Conservation (phyloP, 1,140 invertebrate species). For the Kradibia gibbosae region DNA sequence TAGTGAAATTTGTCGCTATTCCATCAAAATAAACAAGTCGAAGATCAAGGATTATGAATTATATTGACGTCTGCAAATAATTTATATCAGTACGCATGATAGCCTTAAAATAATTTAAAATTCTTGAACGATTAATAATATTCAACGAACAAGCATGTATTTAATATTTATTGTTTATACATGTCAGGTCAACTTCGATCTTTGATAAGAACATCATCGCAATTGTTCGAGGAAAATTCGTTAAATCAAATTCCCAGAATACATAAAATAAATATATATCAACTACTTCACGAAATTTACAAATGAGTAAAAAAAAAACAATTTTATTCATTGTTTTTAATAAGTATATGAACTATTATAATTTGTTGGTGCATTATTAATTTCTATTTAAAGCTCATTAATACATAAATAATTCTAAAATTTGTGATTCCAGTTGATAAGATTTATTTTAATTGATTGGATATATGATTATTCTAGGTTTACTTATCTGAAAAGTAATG, state of each 20-base stretch:
- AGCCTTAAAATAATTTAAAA: constrained; percentile 33
- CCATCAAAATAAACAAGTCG: constrained; percentile 19
- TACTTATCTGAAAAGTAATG: no score
- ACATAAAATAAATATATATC: constrained; percentile 22
- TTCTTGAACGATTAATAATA: not conserved
- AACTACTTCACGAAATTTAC: no score
- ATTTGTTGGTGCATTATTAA: no score
- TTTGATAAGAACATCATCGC: constrained; percentile 19
- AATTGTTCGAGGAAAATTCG: constrained; percentile 36
- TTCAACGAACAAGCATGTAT: not conserved
- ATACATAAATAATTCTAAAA: no score
- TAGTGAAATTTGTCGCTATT: constrained; percentile 20
- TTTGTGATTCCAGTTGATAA: no score
- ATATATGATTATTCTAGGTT: no score
- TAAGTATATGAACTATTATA: no score
- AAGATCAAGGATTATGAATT: constrained; percentile 26
- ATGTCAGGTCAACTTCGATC: constrained; percentile 36
- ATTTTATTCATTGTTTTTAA: no score
- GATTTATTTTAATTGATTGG: no score
- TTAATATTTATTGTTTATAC: constrained; percentile 41
- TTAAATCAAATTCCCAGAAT: constrained; percentile 18
- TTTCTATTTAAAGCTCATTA: no score
- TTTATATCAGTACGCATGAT: constrained; percentile 32
- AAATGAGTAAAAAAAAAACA: no score
- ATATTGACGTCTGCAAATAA: constrained; percentile 36